phyloP scores from a whole-genome alignment of 1,140 invertebrate species.

The Notospermus geniculatus region DNA sequence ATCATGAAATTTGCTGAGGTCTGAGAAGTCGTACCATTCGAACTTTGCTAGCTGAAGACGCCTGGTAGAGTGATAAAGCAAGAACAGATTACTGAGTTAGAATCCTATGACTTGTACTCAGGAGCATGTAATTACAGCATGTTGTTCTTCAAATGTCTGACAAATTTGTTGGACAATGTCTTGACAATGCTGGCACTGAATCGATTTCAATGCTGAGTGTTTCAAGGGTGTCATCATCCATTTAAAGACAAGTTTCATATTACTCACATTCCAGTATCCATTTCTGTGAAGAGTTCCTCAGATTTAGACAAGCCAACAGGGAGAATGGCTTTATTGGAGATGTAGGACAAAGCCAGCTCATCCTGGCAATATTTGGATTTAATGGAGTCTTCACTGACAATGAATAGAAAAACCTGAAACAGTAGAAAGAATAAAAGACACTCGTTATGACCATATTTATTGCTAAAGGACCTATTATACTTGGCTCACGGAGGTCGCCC shows the following conservation, averaged over 20 bases:
- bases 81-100: neutral
- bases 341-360: conserved; percentile 42
- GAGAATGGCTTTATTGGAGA: conserved; percentile 43
- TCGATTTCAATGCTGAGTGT: neutral
- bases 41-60: conserved; percentile 21
- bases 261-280: conserved; percentile 46
- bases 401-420: conserved; percentile 37
- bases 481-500: too few species aligned
- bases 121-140: conserved; percentile 37
- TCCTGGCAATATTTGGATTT: conserved; percentile 42
- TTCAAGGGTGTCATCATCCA: too few species aligned
- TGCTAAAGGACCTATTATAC: too few species aligned
- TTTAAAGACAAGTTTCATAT: too few species aligned
- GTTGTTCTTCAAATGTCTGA: conserved; percentile 21
- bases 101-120: conserved; percentile 23
- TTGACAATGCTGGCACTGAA: neutral
- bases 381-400: conserved; percentile 32
- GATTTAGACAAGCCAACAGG: conserved; percentile 29
- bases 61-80: conserved; percentile 7
- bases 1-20: conserved; percentile 2
- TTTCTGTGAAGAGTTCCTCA: conserved; percentile 26
- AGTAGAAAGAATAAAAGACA: too few species aligned
- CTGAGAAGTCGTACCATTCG: conserved; percentile 19
- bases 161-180: too few species aligned
- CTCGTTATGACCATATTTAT: too few species aligned